Evolutionary conservation across 2,888 invertebrate genomes (phyloP).

Genomic region (Branchellion lobata): DNA sequence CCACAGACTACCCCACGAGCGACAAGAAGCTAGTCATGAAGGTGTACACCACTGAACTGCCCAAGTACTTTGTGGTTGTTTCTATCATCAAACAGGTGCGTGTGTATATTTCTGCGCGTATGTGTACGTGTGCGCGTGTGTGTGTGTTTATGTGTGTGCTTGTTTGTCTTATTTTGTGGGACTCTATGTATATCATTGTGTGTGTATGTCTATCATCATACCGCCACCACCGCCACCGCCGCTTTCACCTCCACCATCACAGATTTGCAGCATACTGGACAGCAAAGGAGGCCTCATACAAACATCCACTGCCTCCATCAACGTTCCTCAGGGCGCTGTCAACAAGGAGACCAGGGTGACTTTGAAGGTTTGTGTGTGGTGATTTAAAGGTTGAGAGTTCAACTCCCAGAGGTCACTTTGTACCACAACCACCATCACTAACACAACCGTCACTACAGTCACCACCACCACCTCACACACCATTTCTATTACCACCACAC

Average conservation of each 20-base stretch:
- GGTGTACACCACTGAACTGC: constrained; percentile 95
- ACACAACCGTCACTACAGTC: too few relatives aligned
- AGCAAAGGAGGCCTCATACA: neutral
- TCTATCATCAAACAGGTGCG: constrained; percentile 85
- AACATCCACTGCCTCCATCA: constrained; percentile 16
- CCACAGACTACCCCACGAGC: neutral
- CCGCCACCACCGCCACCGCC: neutral
- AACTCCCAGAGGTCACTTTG: too few relatives aligned
- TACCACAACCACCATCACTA: too few relatives aligned
- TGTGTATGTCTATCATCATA: neutral
- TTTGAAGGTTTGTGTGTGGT: constrained; percentile 19
- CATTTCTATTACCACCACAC: too few relatives aligned
- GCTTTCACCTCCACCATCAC: constrained; percentile 8
- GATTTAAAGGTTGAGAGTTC: neutral
- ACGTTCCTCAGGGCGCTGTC: constrained; percentile 26
- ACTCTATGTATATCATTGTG: constrained; percentile 61
- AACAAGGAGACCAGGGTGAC: constrained; percentile 33
- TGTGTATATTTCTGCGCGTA: neutral
- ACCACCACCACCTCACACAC: too few relatives aligned
- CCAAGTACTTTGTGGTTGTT: constrained; percentile 98
- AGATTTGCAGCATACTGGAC: neutral
- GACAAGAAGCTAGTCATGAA: constrained; percentile 86
- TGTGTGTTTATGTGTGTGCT: neutral
- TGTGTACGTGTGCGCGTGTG: neutral
- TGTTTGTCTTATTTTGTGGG: neutral